Conservation (phyloP, 2,888 invertebrate genomes). For the Callyntrura guangdongensis region DNA sequence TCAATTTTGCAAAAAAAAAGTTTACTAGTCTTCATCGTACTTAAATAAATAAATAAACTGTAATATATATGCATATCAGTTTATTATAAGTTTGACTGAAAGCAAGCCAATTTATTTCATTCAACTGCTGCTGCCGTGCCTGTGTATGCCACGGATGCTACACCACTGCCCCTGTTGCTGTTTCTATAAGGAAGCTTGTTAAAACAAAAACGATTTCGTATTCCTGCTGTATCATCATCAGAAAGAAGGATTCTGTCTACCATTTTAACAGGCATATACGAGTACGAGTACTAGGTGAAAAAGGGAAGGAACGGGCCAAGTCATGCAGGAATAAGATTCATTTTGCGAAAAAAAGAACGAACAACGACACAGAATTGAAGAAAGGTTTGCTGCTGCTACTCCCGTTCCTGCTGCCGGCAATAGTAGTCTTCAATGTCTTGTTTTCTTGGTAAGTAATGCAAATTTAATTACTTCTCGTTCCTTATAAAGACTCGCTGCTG, state of each 20-base stretch:
- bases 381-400: conserved; percentile 33
- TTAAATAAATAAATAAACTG: conserved; percentile 52
- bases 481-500: conserved; percentile 26
- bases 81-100: conserved; percentile 59
- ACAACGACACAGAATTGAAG: background rate
- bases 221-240: conserved; percentile 52
- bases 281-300: background rate
- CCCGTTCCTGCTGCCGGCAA: conserved; percentile 14
- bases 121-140: background rate
- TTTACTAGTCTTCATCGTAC: conserved; percentile 23
- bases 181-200: conserved; percentile 12
- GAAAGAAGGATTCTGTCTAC: background rate
- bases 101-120: conserved; percentile 57
- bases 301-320: conserved; percentile 1
- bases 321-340: conserved; percentile 27
- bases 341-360: conserved; percentile 29
- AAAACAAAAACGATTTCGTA: conserved; percentile 44
- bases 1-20: conserved; percentile 59
- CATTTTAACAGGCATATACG: conserved; percentile 22
- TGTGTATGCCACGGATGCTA: too few relatives aligned
- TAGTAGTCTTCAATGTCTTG: conserved; percentile 34
- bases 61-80: conserved; percentile 60
- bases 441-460: conserved; percentile 73
- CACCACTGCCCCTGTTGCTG: background rate
- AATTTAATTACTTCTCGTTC: conserved; percentile 69